A percentile compares a stretch with the other conserved stretches of the same genome.
These are phyloP conservation scores for Reinhardtius hippoglossoides DNA, from an alignment of 2,113 vertebrate genomes.

Conservation along the genomic window DNA sequence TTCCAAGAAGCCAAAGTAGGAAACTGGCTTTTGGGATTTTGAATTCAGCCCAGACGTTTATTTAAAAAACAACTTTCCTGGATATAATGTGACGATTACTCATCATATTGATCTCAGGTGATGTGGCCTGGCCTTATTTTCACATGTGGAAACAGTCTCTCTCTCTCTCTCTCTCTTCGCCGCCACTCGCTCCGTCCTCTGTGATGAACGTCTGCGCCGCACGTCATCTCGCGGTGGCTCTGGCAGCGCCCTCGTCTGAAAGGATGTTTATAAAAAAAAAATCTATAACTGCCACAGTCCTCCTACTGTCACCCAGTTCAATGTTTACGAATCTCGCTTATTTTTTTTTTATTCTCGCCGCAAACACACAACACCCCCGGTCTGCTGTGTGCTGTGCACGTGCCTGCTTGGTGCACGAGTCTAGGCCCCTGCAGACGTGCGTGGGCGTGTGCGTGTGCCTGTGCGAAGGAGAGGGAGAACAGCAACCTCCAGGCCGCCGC, in stretches of 20 bases:
- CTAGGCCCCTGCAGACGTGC: constrained; percentile 17
- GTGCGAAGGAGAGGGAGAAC: constrained; percentile 43
- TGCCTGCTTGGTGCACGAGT: neutral
- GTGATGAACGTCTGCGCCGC: constrained; percentile 46
- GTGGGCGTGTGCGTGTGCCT: constrained; percentile 1
- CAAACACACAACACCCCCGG: constrained; percentile 64
- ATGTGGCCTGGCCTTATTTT: neutral
- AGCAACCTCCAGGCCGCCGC: constrained; percentile 29
- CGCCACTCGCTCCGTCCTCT: neutral
- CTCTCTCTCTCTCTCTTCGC: neutral
- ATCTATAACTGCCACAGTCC: constrained; percentile 60
- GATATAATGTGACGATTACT: neutral
- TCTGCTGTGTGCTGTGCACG: constrained; percentile 30
- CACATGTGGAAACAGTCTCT: constrained; percentile 21
- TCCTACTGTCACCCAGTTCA: constrained; percentile 54
- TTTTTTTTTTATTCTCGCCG: constrained; percentile 61
- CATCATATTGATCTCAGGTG: too few relatives aligned
- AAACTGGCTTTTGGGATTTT: neutral
- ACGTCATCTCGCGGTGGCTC: constrained; percentile 23
- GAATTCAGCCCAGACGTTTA: neutral
- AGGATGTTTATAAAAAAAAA: constrained; percentile 64
- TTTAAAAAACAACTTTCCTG: neutral
- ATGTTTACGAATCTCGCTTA: constrained; percentile 60
- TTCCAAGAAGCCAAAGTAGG: too few relatives aligned
- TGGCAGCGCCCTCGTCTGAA: constrained; percentile 43